phyloP scores from a whole-genome alignment of 2,888 invertebrate species.

The Pristionchus mayeri region DNA sequence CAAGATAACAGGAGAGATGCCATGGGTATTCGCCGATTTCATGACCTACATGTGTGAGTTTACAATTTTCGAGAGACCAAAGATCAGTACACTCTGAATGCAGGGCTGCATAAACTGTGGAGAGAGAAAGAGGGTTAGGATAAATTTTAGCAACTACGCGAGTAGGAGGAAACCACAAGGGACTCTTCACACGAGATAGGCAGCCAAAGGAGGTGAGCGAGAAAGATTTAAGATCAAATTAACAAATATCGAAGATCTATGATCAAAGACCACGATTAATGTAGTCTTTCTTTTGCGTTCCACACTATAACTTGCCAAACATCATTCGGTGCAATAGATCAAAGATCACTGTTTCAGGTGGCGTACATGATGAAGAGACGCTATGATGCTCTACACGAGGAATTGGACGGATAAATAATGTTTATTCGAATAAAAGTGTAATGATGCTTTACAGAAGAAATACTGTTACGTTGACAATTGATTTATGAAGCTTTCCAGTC shows the following conservation, averaged over 20 bases:
- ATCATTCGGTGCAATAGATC: background rate
- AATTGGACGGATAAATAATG: background rate
- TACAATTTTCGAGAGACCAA: too few species aligned
- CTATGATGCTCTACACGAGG: constrained; percentile 79
- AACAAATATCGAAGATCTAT: background rate
- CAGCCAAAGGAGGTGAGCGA: constrained; percentile 84
- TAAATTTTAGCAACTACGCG: constrained; percentile 66
- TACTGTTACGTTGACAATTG: background rate
- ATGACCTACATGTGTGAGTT: constrained; percentile 89
- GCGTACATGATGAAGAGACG: constrained; percentile 87
- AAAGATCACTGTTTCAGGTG: constrained; percentile 78
- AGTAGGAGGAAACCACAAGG: constrained; percentile 79
- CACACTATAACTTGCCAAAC: background rate
- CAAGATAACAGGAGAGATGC: constrained; percentile 90
- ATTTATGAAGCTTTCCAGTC: too few species aligned
- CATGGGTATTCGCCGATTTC: constrained; percentile 99
- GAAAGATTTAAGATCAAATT: constrained; percentile 1
- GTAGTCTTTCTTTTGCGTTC: background rate
- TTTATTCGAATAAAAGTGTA: background rate
- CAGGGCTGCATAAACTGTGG: too few species aligned
- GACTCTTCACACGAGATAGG: constrained; percentile 88
- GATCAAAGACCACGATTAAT: background rate
- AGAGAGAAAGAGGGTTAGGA: background rate
- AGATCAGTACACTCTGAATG: too few species aligned
- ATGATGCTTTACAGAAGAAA: too few species aligned